phyloP scores from a whole-genome alignment of 92 coral and sea anemone species.

The Desmophyllum pertusum region DNA sequence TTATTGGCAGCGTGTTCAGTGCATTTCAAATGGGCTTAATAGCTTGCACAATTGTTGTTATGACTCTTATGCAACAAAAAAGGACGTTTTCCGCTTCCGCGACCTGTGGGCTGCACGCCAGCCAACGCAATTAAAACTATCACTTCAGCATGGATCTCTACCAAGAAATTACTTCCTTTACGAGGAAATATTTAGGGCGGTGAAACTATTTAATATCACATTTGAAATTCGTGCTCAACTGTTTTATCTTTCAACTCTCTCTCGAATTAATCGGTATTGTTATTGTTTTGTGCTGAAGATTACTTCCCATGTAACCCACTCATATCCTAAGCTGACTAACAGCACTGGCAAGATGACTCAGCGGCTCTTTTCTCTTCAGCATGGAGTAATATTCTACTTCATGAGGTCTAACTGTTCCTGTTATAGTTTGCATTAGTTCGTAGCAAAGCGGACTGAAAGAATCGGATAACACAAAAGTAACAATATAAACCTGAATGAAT shows the following conservation, averaged over 20 bases:
- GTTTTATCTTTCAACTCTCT: too few relatives aligned
- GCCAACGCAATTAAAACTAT: constrained; percentile 23
- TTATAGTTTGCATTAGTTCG: background rate
- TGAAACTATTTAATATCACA: background rate
- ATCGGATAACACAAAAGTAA: background rate
- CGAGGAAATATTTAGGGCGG: background rate
- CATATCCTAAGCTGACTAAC: too few relatives aligned
- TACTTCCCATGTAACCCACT: background rate
- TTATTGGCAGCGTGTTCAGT: background rate
- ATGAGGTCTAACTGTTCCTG: background rate
- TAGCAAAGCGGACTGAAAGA: background rate
- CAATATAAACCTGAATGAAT: background rate
- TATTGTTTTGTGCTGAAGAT: background rate
- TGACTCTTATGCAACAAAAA: constrained; percentile 21
- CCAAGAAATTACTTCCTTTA: background rate
- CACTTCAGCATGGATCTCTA: background rate
- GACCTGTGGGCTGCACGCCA: constrained; percentile 27
- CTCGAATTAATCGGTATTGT: too few relatives aligned
- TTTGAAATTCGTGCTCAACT: background rate
- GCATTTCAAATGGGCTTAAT: constrained; percentile 20
- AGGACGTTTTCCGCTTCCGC: constrained; percentile 47
- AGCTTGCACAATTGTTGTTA: constrained; percentile 31
- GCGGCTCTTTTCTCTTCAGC: too few relatives aligned
- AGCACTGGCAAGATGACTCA: background rate
- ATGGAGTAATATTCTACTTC: too few relatives aligned